A percentile compares a stretch with the other conserved stretches of the same genome.
Conservation (phyloP, 2,113 vertebrate species). For the Pimephales promelas region DNA sequence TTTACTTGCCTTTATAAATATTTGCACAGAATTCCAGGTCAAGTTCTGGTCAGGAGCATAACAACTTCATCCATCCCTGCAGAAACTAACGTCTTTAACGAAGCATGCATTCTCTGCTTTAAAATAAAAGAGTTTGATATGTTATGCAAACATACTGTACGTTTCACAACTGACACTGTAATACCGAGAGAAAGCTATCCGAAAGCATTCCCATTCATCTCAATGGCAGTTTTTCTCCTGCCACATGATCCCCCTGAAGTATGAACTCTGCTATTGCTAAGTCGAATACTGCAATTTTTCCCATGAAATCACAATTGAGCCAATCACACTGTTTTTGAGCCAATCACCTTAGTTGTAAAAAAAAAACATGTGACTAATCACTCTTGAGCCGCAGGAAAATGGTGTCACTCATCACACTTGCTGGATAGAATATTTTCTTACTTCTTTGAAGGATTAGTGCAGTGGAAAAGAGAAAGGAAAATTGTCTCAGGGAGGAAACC, state of each 20-base stretch:
- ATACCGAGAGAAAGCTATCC: not conserved
- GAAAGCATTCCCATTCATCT: not conserved
- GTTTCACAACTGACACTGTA: not conserved
- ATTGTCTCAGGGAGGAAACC: constrained; percentile 6
- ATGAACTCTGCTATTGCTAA: not conserved
- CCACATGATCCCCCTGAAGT: not conserved
- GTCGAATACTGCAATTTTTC: not conserved
- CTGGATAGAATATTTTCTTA: not conserved
- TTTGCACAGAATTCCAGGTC: constrained; percentile 63
- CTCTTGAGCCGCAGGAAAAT: not conserved
- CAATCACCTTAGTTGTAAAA: not conserved
- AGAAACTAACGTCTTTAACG: not conserved
- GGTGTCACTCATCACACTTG: not conserved
- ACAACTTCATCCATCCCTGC: not conserved
- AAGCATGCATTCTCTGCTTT: constrained; percentile 7
- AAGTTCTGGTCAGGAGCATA: constrained; percentile 50
- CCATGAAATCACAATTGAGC: not conserved
- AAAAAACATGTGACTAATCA: not conserved
- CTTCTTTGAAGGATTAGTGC: not conserved
- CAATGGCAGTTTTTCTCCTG: not conserved
- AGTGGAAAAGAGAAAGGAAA: constrained; percentile 25
- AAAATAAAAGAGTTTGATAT: constrained; percentile 3
- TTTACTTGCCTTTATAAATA: constrained; percentile 64
- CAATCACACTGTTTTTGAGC: not conserved
- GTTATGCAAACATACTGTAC: not conserved